Evolutionary conservation across 1,140 invertebrate genomes (phyloP).

Genomic region (Hesperophylax magnus): DNA sequence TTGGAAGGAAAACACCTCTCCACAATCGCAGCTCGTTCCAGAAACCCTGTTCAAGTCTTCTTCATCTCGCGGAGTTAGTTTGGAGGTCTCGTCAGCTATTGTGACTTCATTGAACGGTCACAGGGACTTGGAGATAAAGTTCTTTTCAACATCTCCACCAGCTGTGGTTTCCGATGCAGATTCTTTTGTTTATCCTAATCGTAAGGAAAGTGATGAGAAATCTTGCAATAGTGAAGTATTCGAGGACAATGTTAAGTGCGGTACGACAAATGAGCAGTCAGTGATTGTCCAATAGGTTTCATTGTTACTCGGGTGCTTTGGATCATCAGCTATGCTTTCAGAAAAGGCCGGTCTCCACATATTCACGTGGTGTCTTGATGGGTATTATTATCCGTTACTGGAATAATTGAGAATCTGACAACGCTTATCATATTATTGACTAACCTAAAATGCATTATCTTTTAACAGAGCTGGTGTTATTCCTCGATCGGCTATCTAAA

Average conservation of each 20-base stretch:
- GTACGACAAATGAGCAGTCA: background rate
- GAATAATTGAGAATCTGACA: background rate
- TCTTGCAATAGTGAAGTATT: constrained; percentile 10
- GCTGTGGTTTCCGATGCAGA: constrained; percentile 17
- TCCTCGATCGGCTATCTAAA: background rate
- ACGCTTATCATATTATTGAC: background rate
- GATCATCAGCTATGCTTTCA: background rate
- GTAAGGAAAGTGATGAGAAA: constrained; percentile 25
- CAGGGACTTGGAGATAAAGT: constrained; percentile 83
- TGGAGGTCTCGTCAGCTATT: constrained; percentile 84
- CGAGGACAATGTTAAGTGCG: constrained; percentile 18
- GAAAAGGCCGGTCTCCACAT: background rate
- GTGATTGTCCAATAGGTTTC: constrained; percentile 31
- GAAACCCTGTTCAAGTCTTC: constrained; percentile 50
- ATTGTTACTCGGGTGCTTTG: background rate
- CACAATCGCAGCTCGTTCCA: constrained; percentile 44
- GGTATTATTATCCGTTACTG: background rate
- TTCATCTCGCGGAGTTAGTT: constrained; percentile 60
- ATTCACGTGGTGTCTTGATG: background rate
- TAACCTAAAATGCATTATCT: background rate
- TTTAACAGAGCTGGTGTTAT: background rate
- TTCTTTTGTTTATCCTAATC: constrained; percentile 37
- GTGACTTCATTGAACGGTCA: constrained; percentile 84
- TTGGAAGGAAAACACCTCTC: constrained; percentile 49
- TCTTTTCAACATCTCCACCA: constrained; percentile 71